Base-by-base conservation (phyloP, 1,140 invertebrate genomes). In the Drosophila varians region DNA sequence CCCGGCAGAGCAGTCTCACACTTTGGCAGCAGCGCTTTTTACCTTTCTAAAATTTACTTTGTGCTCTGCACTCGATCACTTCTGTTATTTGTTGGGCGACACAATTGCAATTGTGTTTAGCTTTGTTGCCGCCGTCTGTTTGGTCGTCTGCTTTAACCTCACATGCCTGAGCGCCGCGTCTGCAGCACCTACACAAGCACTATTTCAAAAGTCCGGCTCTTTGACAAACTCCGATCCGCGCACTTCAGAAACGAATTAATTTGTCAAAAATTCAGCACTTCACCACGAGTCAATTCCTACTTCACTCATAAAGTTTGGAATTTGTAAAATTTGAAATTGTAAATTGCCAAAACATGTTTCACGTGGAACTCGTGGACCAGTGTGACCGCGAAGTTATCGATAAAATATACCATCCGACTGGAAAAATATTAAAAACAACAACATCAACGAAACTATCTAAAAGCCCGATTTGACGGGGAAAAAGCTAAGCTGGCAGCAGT, bases 141-240 rank as follows among this genome's bases (percentile, higher is more conserved):
- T 80, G 76, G 64, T 76, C 74, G 48, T 61, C 68, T 73, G 77
- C 46, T 89, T 86, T 89, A 89, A 89, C 86, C 86, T 89, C 86
- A 89, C 86, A 89, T 89, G 80, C 74, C 74, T 89, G 51, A 77
- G 76, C 79, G 84, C 78, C 77, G 82, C 82, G 79, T 78, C 64
- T 60, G 56, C 79, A 84, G 62, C 60, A 65, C 57, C 68, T 54
- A 72, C 65, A 53, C 73, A 74, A 43, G 43, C 45, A 69, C 55
- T 62, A 0, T n/a, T n/a, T 34, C 14, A 0, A n/a, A 69, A 31
- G 48, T 21, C 8, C 12, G 16, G 31, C 31, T 42, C 14, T 36
- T 43, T 6, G 28, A 11, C 16, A 16, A 18, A 6, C 9, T 18
- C 16, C 38, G 9, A 0, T 11, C 14, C 38, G 16, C 14, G 36